Evolutionary conservation across 1,140 invertebrate genomes (phyloP).

Genomic region (Zaprionus africanus): DNA sequence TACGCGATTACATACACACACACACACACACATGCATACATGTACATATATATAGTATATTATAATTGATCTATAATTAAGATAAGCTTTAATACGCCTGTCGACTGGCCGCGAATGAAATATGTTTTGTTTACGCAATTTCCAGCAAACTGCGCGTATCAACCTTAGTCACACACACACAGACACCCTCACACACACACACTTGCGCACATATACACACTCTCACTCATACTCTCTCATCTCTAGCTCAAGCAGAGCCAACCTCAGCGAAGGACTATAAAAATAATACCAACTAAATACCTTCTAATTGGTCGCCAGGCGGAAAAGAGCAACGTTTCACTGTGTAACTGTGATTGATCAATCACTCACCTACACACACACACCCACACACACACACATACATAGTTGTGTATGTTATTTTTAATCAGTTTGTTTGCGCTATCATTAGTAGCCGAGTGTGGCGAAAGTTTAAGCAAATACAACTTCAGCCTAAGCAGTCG

Average conservation of each 20-base stretch:
- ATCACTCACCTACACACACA: constrained; percentile 28
- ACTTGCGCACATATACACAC: constrained; percentile 5
- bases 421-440: constrained; percentile 46
- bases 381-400: background rate
- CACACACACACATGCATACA: background rate
- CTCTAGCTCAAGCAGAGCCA: background rate
- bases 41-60: constrained; percentile 28
- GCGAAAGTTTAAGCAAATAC: constrained; percentile 44
- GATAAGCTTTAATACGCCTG: constrained; percentile 67
- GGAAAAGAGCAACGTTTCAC: constrained; percentile 34
- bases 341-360: constrained; percentile 38
- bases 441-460: constrained; percentile 40
- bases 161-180: constrained; percentile 33
- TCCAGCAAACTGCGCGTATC: constrained; percentile 47
- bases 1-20: constrained; percentile 31
- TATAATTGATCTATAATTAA: constrained; percentile 82
- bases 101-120: constrained; percentile 31
- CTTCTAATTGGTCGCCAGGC: constrained; percentile 56
- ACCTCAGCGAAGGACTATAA: constrained; percentile 30
- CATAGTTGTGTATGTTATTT: constrained; percentile 6
- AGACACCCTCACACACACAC: background rate
- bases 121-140: constrained; percentile 69
- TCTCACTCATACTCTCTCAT: background rate
- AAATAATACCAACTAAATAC: constrained; percentile 14
- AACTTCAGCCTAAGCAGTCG: constrained; percentile 8